These are phyloP conservation scores for Drosophila sechellia DNA, from an alignment of 1,140 invertebrate genomes.

Conservation along the genomic window DNA sequence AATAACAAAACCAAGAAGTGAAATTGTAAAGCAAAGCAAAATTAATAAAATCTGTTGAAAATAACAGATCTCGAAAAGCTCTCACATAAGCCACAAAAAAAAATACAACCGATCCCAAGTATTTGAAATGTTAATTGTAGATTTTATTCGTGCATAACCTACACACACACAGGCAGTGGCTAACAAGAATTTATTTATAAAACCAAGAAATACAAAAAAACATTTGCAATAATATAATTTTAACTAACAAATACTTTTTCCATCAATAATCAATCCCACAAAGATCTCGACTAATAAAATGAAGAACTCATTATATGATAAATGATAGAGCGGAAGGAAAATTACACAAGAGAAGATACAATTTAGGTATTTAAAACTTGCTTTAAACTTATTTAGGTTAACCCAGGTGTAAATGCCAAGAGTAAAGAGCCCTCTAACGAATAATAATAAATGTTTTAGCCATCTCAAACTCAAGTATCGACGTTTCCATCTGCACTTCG, in stretches of 20 bases:
- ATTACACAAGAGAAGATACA: conserved; percentile 3
- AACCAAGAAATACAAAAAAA: conserved; percentile 48
- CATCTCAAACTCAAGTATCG: conserved; percentile 53
- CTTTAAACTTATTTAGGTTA: conserved; percentile 51
- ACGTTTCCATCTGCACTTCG: conserved; percentile 21
- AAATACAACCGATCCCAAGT: conserved; percentile 31
- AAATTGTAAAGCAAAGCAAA: conserved; percentile 40
- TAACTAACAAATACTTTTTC: conserved; percentile 26
- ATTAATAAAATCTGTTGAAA: conserved; percentile 25
- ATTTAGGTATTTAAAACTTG: conserved; percentile 50
- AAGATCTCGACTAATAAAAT: conserved; percentile 52
- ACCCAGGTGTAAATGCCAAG: conserved; percentile 18
- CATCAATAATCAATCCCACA: conserved; percentile 46
- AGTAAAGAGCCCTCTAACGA: conserved; percentile 14
- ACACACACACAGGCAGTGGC: conserved; percentile 28
- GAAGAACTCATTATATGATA: conserved; percentile 33
- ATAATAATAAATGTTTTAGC: conserved; percentile 52
- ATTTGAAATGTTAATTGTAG: conserved; percentile 61
- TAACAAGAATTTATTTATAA: conserved; percentile 61
- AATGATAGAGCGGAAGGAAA: conserved; percentile 15
- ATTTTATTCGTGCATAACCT: conserved; percentile 25
- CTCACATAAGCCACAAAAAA: conserved; percentile 31
- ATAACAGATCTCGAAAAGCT: conserved; percentile 30
- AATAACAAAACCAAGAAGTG: conserved; percentile 60
- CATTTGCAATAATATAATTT: conserved; percentile 43